Percentiles rank a stretch among this genome's conserved stretches.
phyloP scores from a whole-genome alignment of 2,113 vertebrate genomes.

The Lonchura striata region DNA sequence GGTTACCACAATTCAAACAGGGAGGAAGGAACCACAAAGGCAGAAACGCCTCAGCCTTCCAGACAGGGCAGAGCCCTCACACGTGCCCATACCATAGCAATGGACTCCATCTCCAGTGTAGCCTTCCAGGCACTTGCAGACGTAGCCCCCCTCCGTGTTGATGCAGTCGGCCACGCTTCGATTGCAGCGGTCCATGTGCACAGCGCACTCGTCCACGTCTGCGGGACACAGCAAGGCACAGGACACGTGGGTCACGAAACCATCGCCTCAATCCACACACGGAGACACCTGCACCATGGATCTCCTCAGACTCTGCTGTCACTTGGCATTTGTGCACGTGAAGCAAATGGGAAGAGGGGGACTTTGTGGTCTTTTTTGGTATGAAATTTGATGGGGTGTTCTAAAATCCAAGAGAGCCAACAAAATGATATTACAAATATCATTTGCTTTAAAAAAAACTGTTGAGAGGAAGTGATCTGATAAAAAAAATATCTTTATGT shows the following conservation, averaged over 20 bases:
- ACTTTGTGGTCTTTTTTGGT: background rate
- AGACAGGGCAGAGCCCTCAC: background rate
- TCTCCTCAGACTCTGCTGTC: background rate
- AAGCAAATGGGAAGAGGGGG: background rate
- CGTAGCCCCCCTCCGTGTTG: constrained; percentile 75
- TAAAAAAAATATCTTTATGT: background rate
- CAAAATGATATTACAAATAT: background rate
- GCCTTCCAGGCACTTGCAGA: constrained; percentile 76
- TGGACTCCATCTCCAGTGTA: constrained; percentile 73
- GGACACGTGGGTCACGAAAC: background rate
- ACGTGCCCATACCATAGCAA: constrained; percentile 69
- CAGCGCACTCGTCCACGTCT: constrained; percentile 77
- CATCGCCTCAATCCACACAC: accelerated
- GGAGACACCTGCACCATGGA: background rate
- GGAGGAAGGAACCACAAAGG: background rate
- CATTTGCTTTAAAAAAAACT: background rate
- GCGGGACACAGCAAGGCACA: background rate
- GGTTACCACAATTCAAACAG: background rate
- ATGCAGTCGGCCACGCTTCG: constrained; percentile 48
- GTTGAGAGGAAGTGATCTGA: background rate
- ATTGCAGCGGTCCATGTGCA: constrained; percentile 35
- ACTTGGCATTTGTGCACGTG: background rate
- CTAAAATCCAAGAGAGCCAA: background rate
- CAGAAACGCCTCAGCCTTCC: background rate
- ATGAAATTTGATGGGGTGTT: background rate